phyloP scores from a whole-genome alignment of 2,888 invertebrate genomes.

The Tyria jacobaeae region DNA sequence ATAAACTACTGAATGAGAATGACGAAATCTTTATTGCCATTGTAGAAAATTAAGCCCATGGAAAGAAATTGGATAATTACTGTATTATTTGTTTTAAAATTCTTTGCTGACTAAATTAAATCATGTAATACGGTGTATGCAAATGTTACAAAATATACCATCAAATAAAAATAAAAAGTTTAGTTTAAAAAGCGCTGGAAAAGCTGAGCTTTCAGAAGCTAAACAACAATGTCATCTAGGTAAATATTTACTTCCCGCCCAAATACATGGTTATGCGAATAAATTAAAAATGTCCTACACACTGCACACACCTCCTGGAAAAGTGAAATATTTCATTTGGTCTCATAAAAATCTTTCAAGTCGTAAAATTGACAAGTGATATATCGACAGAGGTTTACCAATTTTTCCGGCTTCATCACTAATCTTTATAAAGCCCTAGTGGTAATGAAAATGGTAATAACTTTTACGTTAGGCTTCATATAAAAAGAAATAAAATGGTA shows the following conservation, averaged over 20 bases:
- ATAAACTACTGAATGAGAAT: too few species aligned
- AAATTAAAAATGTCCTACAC: slow-evolving; percentile 46
- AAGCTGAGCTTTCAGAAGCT: slow-evolving; percentile 28
- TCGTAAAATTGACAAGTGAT: slow-evolving; percentile 61
- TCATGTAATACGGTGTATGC: too few species aligned
- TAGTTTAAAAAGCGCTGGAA: slow-evolving; percentile 45
- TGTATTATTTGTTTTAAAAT: neutral
- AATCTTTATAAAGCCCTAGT: slow-evolving; percentile 39
- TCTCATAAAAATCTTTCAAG: slow-evolving; percentile 53
- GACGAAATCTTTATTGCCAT: slow-evolving; percentile 1
- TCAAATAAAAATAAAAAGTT: neutral
- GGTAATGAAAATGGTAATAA: slow-evolving; percentile 40
- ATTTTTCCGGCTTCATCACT: slow-evolving; percentile 53
- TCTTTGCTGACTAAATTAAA: too few species aligned
- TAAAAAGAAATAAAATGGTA: slow-evolving; percentile 50
- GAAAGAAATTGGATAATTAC: neutral
- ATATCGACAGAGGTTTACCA: slow-evolving; percentile 52
- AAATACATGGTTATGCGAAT: slow-evolving; percentile 55
- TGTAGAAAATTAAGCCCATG: neutral
- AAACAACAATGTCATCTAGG: slow-evolving; percentile 51
- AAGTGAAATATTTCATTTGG: slow-evolving; percentile 32
- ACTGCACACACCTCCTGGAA: neutral
- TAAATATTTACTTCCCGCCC: slow-evolving; percentile 65
- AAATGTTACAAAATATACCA: neutral
- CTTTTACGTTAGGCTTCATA: slow-evolving; percentile 18